Percentiles rank a stretch among this genome's conserved stretches.
Evolutionary conservation across 2,888 invertebrate genomes (phyloP).

Genomic region (Pediacus dermestoides): DNA sequence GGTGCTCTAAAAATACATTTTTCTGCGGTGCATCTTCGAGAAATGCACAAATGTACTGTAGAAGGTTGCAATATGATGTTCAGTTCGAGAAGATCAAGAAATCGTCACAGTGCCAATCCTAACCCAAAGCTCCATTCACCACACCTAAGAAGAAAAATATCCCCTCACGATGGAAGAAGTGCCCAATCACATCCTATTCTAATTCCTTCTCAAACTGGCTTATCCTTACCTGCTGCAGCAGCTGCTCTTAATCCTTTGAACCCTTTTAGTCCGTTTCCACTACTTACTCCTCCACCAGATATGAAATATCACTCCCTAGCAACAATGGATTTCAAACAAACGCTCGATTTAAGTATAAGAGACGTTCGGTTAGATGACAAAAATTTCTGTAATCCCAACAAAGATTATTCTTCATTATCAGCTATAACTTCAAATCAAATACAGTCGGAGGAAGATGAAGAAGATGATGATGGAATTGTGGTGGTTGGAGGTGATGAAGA

Average conservation of each 20-base stretch:
- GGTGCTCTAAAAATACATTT: slow-evolving; percentile 99
- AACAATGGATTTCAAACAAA: slow-evolving; percentile 63
- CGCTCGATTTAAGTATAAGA: slow-evolving; percentile 57
- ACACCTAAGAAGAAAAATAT: slow-evolving; percentile 87
- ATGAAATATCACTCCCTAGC: slow-evolving; percentile 60
- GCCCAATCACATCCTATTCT: slow-evolving; percentile 81
- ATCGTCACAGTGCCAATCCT: slow-evolving; percentile 96
- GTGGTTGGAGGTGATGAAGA: slow-evolving; percentile 69
- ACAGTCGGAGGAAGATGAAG: slow-evolving; percentile 55
- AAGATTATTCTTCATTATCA: slow-evolving; percentile 35
- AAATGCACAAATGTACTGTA: slow-evolving; percentile 99
- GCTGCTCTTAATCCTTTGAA: slow-evolving; percentile 68
- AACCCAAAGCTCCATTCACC: slow-evolving; percentile 98
- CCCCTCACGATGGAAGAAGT: slow-evolving; percentile 89
- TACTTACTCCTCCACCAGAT: slow-evolving; percentile 68
- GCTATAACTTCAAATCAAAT: slow-evolving; percentile 37
- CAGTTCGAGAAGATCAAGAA: slow-evolving; percentile 91
- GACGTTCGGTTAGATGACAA: slow-evolving; percentile 52
- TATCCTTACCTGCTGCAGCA: slow-evolving; percentile 59
- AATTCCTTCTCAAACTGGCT: slow-evolving; percentile 68
- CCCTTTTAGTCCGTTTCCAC: slow-evolving; percentile 75
- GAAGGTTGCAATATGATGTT: slow-evolving; percentile 99
- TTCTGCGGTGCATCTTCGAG: slow-evolving; percentile 95
- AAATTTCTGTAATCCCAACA: slow-evolving; percentile 36
- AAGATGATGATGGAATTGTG: slow-evolving; percentile 75